Evolutionary conservation across 2,888 invertebrate genomes (phyloP).

Genomic region (Tenodera sinensis): DNA sequence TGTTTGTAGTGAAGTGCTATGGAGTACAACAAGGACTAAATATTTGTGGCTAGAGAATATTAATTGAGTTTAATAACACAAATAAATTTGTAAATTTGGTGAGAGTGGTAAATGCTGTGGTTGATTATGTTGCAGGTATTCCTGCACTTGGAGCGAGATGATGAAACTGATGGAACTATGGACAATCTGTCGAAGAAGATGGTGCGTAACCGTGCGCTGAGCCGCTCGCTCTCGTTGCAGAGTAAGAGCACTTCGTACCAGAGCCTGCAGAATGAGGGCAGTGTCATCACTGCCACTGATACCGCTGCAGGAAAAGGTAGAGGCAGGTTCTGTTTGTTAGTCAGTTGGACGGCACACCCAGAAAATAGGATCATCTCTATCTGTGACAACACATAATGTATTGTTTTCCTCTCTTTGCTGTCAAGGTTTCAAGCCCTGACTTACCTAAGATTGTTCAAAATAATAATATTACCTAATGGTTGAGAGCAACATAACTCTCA

Average conservation of each 20-base stretch:
- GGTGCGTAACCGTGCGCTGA: slow-evolving; percentile 66
- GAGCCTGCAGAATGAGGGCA: slow-evolving; percentile 59
- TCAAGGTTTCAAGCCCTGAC: no score
- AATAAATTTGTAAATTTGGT: no score
- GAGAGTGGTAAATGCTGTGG: no score
- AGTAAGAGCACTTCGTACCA: slow-evolving; percentile 74
- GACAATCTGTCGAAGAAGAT: slow-evolving; percentile 72
- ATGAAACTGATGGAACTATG: slow-evolving; percentile 62
- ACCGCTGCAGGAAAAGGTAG: slow-evolving; percentile 11
- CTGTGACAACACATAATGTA: no score
- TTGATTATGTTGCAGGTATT: slow-evolving; percentile 52
- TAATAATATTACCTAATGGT: no score
- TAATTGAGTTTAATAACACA: no score
- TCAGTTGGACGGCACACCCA: neutral
- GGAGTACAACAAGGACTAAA: no score
- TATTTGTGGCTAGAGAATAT: no score
- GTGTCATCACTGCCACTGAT: neutral
- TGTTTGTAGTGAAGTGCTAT: no score
- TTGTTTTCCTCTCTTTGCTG: no score
- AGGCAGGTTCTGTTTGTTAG: neutral
- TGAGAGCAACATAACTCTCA: no score
- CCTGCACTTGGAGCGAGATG: slow-evolving; percentile 72
- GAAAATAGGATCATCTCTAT: neutral
- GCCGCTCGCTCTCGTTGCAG: slow-evolving; percentile 66
- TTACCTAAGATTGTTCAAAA: no score